Percentiles rank a stretch among this genome's conserved stretches.
Evolutionary conservation across 2,888 invertebrate genomes (phyloP).

Genomic region (Digitonthophagus gazella): DNA sequence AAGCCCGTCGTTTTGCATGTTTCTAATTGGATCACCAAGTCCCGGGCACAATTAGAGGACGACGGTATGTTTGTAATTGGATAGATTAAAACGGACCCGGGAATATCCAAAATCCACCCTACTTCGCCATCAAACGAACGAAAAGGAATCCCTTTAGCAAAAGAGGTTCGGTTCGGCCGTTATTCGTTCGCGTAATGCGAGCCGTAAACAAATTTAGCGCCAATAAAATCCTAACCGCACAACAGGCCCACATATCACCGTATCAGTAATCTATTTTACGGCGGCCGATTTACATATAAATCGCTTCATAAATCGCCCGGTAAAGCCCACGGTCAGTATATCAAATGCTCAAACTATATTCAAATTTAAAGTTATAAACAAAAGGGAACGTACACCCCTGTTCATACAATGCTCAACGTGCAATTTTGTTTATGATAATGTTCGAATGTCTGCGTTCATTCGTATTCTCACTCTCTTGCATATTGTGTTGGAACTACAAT

Average conservation of each 20-base stretch:
- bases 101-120: not conserved
- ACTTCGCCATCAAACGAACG: not conserved
- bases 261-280: constrained; percentile 11
- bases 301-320: constrained; percentile 22
- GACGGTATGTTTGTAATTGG: constrained; percentile 6
- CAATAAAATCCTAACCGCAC: constrained; percentile 11
- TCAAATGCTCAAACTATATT: constrained; percentile 25
- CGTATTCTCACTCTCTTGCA: not conserved
- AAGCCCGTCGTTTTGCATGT: constrained; percentile 28
- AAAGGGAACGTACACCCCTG: constrained; percentile 12
- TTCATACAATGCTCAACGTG: constrained; percentile 17
- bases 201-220: constrained; percentile 6
- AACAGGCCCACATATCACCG: constrained; percentile 16
- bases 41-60: constrained; percentile 32
- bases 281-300: constrained; percentile 25
- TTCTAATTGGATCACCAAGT: constrained; percentile 35
- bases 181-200: not conserved
- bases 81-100: constrained; percentile 6
- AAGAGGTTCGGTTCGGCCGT: not conserved
- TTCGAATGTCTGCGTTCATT: constrained; percentile 3
- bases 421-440: constrained; percentile 27
- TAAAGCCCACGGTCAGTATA: constrained; percentile 22
- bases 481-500: not conserved
- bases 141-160: not conserved
- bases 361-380: constrained; percentile 24